These are phyloP conservation scores for Vanessa tameamea DNA, from an alignment of 1,140 invertebrate genomes.

Conservation along the genomic window DNA sequence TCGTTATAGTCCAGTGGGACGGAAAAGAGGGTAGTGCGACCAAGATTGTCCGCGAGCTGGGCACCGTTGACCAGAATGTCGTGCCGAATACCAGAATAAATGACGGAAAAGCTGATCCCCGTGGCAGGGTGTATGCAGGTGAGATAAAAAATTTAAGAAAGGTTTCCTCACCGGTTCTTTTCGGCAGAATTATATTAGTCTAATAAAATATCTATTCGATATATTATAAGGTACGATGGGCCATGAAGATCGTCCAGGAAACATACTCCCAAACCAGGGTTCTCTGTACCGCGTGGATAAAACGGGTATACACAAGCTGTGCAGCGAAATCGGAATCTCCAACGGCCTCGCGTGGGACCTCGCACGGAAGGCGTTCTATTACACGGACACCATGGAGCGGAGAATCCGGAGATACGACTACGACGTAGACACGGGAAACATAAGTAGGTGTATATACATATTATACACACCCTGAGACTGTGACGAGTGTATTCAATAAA, in stretches of 20 bases:
- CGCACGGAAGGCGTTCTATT: slow-evolving; percentile 87
- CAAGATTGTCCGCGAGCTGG: slow-evolving; percentile 77
- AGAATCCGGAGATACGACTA: slow-evolving; percentile 89
- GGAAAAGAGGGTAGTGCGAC: slow-evolving; percentile 76
- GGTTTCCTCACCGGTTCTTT: neutral
- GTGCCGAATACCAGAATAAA: slow-evolving; percentile 85
- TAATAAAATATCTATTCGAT: too few relatives aligned
- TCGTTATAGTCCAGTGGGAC: slow-evolving; percentile 87
- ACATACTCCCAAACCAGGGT: slow-evolving; percentile 76
- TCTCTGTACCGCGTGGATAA: slow-evolving; percentile 81
- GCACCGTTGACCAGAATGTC: slow-evolving; percentile 83
- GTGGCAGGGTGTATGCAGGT: slow-evolving; percentile 90
- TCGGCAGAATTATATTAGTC: too few relatives aligned
- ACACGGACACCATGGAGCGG: slow-evolving; percentile 86
- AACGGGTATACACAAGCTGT: slow-evolving; percentile 65
- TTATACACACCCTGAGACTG: too few relatives aligned
- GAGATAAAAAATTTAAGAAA: neutral
- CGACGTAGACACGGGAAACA: slow-evolving; percentile 84
- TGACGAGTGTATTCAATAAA: too few relatives aligned
- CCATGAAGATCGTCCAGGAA: slow-evolving; percentile 75
- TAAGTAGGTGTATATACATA: slow-evolving; percentile 62
- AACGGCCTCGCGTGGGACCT: slow-evolving; percentile 92
- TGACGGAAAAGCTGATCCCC: slow-evolving; percentile 92
- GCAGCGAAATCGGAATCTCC: slow-evolving; percentile 83
- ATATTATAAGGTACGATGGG: slow-evolving; percentile 85